Percentiles rank a stretch among this genome's conserved stretches.
These are phyloP conservation scores for Actenoides hombroni DNA, from an alignment of 2,113 vertebrate genomes.

Conservation along the genomic window DNA sequence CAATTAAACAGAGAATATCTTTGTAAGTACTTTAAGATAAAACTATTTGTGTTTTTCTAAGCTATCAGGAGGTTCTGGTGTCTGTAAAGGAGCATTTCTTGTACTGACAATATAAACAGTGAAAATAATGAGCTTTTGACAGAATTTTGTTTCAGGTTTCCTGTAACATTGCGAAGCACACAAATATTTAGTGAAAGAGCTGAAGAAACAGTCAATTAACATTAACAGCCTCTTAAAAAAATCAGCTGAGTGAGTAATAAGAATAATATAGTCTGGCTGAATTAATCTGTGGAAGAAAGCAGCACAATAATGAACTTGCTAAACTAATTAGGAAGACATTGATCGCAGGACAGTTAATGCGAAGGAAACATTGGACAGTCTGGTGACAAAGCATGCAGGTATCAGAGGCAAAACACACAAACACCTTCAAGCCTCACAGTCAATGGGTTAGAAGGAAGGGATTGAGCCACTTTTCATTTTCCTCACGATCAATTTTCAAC, in stretches of 20 bases:
- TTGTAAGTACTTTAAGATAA: not conserved
- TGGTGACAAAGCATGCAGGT: slow-evolving; percentile 64
- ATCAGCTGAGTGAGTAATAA: accelerated
- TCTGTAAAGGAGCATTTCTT: not conserved
- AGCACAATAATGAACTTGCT: not conserved
- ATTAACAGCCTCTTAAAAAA: not conserved
- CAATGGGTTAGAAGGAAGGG: not conserved
- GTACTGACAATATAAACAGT: not conserved
- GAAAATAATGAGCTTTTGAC: not conserved
- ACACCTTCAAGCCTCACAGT: not conserved
- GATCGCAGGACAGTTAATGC: not conserved
- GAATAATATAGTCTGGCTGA: not conserved
- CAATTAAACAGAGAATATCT: not conserved
- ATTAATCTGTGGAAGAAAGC: not conserved
- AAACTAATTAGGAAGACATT: not conserved
- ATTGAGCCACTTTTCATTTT: slow-evolving; percentile 76
- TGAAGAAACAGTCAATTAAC: not conserved
- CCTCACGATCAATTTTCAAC: not conserved
- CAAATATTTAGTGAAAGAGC: accelerated
- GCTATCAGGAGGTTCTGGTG: not conserved
- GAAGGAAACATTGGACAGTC: not conserved
- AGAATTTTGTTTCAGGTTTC: not conserved
- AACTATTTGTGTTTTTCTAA: not conserved
- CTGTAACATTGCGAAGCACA: not conserved
- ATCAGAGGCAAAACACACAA: not conserved